Evolutionary conservation across 2,797 vertebrate genomes (phyloP).

Genomic region (Lophotriccus pileatus): DNA sequence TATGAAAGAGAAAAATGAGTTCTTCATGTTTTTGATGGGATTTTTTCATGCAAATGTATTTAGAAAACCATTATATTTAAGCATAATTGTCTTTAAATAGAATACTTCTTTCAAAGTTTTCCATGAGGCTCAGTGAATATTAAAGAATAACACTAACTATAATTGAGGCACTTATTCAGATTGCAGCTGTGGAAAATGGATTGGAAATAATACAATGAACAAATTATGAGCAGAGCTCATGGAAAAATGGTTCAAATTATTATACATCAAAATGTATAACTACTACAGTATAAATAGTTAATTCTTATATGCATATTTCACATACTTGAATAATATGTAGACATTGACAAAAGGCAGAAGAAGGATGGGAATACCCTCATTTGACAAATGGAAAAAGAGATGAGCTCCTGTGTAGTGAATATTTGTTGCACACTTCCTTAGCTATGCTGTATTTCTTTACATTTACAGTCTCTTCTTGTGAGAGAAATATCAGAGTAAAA

Average conservation of each 20-base stretch:
- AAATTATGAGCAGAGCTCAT: constrained; percentile 57
- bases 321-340: neutral
- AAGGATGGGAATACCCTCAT: neutral
- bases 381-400: neutral
- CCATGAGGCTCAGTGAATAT: constrained; percentile 47
- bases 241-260: constrained; percentile 41
- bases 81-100: constrained; percentile 48
- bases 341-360: neutral
- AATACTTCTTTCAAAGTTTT: constrained; percentile 60
- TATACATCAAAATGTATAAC: constrained; percentile 41
- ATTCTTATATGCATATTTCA: neutral
- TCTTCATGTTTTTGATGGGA: neutral
- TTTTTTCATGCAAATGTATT: constrained; percentile 17
- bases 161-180: constrained; percentile 65
- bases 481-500: neutral
- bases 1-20: neutral
- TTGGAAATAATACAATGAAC: constrained; percentile 59
- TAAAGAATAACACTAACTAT: constrained; percentile 49
- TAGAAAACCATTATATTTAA: constrained; percentile 25
- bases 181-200: constrained; percentile 60
- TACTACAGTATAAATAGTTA: constrained; percentile 28
- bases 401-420: neutral
- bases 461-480: neutral
- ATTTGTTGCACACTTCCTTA: neutral
- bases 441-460: neutral